These are phyloP conservation scores for Acanthochromis polyacanthus DNA, from an alignment of 2,113 vertebrate genomes.

Conservation along the genomic window DNA sequence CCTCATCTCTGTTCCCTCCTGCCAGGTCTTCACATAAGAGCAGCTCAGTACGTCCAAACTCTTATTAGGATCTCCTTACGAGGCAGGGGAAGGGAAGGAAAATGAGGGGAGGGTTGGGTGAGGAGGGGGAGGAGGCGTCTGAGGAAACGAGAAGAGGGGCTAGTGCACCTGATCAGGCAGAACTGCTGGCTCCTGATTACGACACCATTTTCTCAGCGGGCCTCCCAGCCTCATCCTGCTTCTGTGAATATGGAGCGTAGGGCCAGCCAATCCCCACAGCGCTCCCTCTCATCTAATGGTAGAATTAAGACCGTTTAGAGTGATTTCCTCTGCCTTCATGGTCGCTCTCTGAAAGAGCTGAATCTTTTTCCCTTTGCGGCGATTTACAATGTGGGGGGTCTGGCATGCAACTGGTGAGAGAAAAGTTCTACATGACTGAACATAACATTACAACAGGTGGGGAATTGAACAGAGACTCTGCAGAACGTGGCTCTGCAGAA, in stretches of 20 bases:
- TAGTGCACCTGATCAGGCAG: constrained; percentile 93
- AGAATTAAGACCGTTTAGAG: constrained; percentile 99
- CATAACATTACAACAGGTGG: constrained; percentile 84
- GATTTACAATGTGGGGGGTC: constrained; percentile 85
- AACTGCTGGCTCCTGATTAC: constrained; percentile 98
- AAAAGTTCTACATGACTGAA: constrained; percentile 84
- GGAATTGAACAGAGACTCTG: constrained; percentile 63
- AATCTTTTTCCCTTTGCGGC: constrained; percentile 74
- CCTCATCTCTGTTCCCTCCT: constrained; percentile 79
- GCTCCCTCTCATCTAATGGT: constrained; percentile 95
- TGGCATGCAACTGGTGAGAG: constrained; percentile 77
- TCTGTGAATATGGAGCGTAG: constrained; percentile 96
- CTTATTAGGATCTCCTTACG: constrained; percentile 94
- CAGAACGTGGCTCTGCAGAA: constrained; percentile 54
- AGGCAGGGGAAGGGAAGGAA: constrained; percentile 70
- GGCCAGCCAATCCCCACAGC: constrained; percentile 91
- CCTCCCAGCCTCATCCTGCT: constrained; percentile 92
- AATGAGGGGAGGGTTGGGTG: constrained; percentile 71
- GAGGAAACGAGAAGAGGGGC: constrained; percentile 71
- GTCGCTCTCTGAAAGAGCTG: constrained; percentile 77
- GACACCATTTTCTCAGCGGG: constrained; percentile 99
- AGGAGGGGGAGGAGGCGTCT: constrained; percentile 58
- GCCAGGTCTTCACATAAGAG: constrained; percentile 82
- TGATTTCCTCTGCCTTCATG: constrained; percentile 90
- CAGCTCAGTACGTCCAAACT: constrained; percentile 80